Conservation (phyloP, 2,113 vertebrate species). For the Arenaria interpres region DNA sequence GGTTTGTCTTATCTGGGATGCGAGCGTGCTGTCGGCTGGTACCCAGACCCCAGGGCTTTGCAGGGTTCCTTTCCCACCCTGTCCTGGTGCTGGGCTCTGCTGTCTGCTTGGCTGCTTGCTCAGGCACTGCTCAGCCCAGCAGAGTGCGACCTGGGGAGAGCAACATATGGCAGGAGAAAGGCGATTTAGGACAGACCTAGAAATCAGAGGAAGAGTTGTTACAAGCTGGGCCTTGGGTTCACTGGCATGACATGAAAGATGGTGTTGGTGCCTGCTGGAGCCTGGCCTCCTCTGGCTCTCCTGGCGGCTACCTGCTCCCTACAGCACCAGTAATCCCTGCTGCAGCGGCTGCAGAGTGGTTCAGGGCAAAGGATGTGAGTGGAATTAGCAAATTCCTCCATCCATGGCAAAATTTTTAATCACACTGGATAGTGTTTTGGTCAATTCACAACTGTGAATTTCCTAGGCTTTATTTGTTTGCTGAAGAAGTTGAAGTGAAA, state of each 20-base stretch:
- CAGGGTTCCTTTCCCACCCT: neutral
- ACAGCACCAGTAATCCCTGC: neutral
- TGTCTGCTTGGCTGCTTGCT: neutral
- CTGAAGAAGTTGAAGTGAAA: neutral
- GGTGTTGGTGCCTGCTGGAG: neutral
- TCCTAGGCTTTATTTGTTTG: neutral
- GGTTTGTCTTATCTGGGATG: neutral
- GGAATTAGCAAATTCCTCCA: slow-evolving; percentile 14
- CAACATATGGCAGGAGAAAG: slow-evolving; percentile 20
- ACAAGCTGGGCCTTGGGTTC: neutral
- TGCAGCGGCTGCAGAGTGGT: neutral
- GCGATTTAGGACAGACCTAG: neutral
- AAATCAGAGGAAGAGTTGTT: slow-evolving; percentile 22
- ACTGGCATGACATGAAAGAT: neutral
- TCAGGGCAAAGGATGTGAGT: neutral
- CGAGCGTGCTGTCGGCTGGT: accelerated
- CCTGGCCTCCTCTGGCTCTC: neutral
- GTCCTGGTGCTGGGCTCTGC: neutral
- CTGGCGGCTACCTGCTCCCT: neutral
- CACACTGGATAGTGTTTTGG: accelerated
- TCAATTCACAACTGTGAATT: neutral
- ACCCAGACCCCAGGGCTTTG: neutral
- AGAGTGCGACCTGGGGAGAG: neutral
- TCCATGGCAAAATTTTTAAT: neutral
- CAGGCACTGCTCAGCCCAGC: neutral